Evolutionary conservation across 2,797 vertebrate species (phyloP).

Genomic region (Chiroxiphia lanceolata): DNA sequence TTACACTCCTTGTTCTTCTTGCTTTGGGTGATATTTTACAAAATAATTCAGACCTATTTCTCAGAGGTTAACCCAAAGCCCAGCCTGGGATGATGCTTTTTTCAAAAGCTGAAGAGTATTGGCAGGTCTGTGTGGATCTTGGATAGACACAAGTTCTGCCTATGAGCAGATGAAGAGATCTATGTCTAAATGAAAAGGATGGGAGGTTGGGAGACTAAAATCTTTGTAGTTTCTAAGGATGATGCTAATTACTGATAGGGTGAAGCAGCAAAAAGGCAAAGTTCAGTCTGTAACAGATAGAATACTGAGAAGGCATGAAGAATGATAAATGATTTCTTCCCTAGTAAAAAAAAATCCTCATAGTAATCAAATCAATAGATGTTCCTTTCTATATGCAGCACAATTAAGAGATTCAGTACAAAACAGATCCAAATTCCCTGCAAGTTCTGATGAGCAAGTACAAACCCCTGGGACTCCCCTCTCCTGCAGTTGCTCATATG

Average conservation of each 20-base stretch:
- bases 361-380: neutral
- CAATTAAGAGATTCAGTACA: neutral
- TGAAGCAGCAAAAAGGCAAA: neutral
- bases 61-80: neutral
- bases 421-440: neutral
- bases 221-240: neutral
- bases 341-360: neutral
- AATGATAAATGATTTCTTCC: neutral
- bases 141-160: neutral
- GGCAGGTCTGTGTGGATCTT: neutral
- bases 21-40: neutral
- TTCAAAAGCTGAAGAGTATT: neutral
- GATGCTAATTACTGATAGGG: neutral
- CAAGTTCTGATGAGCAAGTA: neutral
- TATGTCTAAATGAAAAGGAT: neutral
- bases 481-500: neutral
- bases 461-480: neutral
- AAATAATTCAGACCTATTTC: neutral
- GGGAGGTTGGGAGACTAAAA: neutral
- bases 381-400: neutral
- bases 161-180: neutral
- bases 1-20: fast-evolving
- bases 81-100: neutral
- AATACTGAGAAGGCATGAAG: neutral
- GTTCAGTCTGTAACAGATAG: neutral